These are phyloP conservation scores for Picathartes gymnocephalus DNA, from an alignment of 2,113 vertebrate species.

Conservation along the genomic window DNA sequence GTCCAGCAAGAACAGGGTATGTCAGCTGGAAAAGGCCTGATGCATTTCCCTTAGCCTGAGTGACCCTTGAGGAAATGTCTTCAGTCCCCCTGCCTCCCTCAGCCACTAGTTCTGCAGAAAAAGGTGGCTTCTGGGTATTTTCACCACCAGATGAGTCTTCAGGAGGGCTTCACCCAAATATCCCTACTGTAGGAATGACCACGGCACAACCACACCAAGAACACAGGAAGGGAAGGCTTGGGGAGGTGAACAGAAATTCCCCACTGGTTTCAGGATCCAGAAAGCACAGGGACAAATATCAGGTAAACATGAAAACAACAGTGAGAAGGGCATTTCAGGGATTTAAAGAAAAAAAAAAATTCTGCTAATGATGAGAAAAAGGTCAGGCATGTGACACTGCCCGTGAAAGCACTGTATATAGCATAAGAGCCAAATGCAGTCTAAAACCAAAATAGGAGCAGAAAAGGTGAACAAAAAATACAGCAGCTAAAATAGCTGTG, in stretches of 20 bases:
- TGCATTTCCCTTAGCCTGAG: rapidly evolving
- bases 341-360: background rate
- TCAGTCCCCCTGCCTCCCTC: background rate
- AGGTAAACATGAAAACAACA: background rate
- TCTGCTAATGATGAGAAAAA: background rate
- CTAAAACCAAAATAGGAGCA: background rate
- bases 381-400: background rate
- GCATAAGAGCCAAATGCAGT: background rate
- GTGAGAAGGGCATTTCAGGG: background rate
- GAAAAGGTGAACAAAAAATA: background rate
- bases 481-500: background rate
- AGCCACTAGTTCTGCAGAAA: background rate
- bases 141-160: background rate
- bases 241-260: background rate
- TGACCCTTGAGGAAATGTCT: background rate
- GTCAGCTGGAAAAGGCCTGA: rapidly evolving
- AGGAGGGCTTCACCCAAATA: background rate
- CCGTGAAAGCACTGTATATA: background rate
- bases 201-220: background rate
- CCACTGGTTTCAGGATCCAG: background rate
- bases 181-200: background rate
- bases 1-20: background rate
- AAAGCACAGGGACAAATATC: background rate
- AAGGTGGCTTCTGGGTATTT: background rate
- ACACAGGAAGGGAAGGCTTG: background rate